Base-by-base conservation (phyloP, 2,797 vertebrate genomes). In the Propithecus perrieri region DNA sequence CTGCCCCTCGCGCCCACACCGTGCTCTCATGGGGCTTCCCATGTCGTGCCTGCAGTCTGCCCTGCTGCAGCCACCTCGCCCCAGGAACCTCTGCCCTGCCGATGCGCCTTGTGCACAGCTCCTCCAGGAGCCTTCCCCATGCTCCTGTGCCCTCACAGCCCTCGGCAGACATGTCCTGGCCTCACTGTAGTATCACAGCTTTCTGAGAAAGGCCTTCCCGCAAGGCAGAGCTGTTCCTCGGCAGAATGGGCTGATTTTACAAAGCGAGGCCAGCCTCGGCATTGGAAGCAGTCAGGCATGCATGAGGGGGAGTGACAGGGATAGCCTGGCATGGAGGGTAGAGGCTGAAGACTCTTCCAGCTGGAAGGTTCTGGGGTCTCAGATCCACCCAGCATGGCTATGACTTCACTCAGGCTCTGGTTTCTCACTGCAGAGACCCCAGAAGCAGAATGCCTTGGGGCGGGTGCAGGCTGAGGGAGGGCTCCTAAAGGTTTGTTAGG, bases 161-260 rank as follows among this genome's bases (percentile, higher is more conserved):
- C 43, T 28, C 22, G 43, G 20, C 13, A 48, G 22, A 28, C 14
- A 7, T 35, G 46, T 69, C 22, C 18, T 2, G 4, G 14, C 43
- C 22, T 63, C 33, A 11, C 3, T 0, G 1, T 5, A 35, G 33
- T 28, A 0, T 48, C 15, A 3, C 22, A 28, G 41, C 4, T 63
- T 28, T 76, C 80, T 41, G 26, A 15, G 81, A 26, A 35, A 55
- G 28, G 17, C 5, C n/a, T 72, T 83, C 28, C 22, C 1, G 7
- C 15, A 2, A 28, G n/a, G n/a, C 55, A 20, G 13, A 55, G n/a
- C 43, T 12, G 4, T 3, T 65, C 63, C 13, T 69, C 3, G 1
- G 24, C 24, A 43, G 35, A 63, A n/a, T 10, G 17, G 74, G 20
- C 35, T 57, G 46, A 10, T 14, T 41, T 35, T 61, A 61, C 8